These are phyloP conservation scores for Verasper variegatus DNA, from an alignment of 2,113 vertebrate species.

Conservation along the genomic window DNA sequence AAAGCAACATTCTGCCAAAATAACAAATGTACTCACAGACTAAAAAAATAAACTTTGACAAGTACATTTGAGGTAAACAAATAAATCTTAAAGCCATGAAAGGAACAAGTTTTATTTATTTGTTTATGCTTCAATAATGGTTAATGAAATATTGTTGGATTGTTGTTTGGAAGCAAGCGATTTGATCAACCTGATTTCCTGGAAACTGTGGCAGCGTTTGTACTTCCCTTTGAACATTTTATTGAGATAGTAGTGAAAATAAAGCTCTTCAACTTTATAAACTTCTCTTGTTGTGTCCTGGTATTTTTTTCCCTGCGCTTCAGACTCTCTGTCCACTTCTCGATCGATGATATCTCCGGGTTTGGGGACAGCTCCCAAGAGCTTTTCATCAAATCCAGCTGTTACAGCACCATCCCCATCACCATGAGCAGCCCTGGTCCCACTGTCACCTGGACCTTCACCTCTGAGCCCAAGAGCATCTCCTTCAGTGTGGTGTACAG, in stretches of 20 bases:
- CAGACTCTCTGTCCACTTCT: slow-evolving; percentile 86
- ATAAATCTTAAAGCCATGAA: no score
- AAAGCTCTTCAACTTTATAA: background rate
- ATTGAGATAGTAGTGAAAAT: background rate
- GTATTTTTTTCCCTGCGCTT: background rate
- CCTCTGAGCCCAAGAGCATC: slow-evolving; percentile 95
- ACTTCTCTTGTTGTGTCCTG: background rate
- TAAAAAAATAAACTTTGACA: no score
- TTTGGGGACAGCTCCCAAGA: slow-evolving; percentile 89
- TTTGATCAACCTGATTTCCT: no score
- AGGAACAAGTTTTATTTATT: no score
- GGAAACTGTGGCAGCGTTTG: no score
- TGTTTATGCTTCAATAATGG: no score
- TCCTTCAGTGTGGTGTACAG: slow-evolving; percentile 92
- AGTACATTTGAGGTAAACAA: no score
- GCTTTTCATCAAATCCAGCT: slow-evolving; percentile 92
- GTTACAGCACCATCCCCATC: slow-evolving; percentile 91
- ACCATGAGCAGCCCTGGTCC: slow-evolving; percentile 81
- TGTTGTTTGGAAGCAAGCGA: no score
- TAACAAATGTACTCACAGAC: no score
- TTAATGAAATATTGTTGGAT: no score
- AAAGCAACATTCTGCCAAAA: no score
- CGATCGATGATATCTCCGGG: slow-evolving; percentile 85
- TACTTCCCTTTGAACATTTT: no score
- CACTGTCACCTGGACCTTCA: slow-evolving; percentile 93